Conservation (phyloP, 2,797 vertebrate species). For the Chlorospingus flavigularis region DNA sequence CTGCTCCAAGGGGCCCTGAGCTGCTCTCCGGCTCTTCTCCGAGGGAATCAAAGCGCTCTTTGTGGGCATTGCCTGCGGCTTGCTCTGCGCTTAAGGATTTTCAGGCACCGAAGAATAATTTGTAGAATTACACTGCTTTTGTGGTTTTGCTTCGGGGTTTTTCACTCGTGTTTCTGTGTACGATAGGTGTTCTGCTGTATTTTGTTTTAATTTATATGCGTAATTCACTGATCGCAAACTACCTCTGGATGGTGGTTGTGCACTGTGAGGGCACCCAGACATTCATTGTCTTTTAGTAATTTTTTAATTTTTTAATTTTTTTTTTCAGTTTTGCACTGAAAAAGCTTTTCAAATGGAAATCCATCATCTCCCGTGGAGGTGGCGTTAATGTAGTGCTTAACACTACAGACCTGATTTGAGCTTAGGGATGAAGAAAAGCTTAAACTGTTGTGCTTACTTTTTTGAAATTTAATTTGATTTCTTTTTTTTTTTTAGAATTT, state of each 20-base stretch:
- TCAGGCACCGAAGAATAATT: background rate
- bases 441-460: rapidly evolving
- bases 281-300: background rate
- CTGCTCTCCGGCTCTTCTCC: background rate
- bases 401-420: background rate
- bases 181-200: background rate
- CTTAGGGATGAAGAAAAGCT: background rate
- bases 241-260: background rate
- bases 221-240: background rate
- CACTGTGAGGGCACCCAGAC: rapidly evolving
- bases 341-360: background rate
- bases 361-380: rapidly evolving
- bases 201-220: background rate
- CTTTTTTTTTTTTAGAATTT: background rate
- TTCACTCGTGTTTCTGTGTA: background rate
- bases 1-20: background rate
- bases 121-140: background rate
- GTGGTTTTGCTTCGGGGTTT: background rate
- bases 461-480: rapidly evolving
- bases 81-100: background rate
- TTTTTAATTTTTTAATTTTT: too few species aligned
- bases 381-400: background rate
- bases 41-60: background rate
- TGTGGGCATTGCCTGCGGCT: background rate
- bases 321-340: background rate